Evolutionary conservation across 2,797 vertebrate species (phyloP), one percentile per base, ranked within the genome.

Genomic region (Macropodus opercularis): DNA sequence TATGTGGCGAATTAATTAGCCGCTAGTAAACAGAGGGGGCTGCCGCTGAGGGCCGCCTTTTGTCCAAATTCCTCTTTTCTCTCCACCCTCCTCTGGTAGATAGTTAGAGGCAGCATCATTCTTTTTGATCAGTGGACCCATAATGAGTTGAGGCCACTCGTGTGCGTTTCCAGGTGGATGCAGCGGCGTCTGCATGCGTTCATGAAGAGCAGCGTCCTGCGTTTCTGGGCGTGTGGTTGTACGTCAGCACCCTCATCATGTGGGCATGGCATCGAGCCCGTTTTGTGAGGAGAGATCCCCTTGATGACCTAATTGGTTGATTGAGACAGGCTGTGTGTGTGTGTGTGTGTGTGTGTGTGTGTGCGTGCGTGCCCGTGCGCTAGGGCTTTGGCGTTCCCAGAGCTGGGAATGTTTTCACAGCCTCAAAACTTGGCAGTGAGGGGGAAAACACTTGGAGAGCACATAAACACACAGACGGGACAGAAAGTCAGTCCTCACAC

Each of bases 1-100:
- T 98, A 98, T 98, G 97, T 96, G 96, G 92, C 94, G 94, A 98
- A 98, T 98, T 98, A 98, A 98, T 98, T 98, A 98, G 96, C 94
- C 94, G 93, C 96, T 94, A 95, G 96, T 96, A 98, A 98, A 98
- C 97, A 97, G 96, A 98, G 94, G 95, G 89, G 84, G 87, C 87
- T 76, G 86, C 95, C 91, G 93, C 93, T 94, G 94, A 94, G 81
- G 83, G 77, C 81, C 74, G 54, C 79, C 89, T 96, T 97, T 97
- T 96, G 94, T 97, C 95, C 94, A 96, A 95, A 95, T 95, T 95
- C 93, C 93, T 95, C 82, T 80, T 71, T 77, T 81, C 82, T 72
- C 81, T 69, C 77, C 76, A 60, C 84, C 83, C 80, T 84, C 74
- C 81, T 86, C 72, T 87, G 84, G 80, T 85, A 79, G 67, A 73